Evolutionary conservation across 2,888 invertebrate species (phyloP).

Genomic region (Julus scanicus): DNA sequence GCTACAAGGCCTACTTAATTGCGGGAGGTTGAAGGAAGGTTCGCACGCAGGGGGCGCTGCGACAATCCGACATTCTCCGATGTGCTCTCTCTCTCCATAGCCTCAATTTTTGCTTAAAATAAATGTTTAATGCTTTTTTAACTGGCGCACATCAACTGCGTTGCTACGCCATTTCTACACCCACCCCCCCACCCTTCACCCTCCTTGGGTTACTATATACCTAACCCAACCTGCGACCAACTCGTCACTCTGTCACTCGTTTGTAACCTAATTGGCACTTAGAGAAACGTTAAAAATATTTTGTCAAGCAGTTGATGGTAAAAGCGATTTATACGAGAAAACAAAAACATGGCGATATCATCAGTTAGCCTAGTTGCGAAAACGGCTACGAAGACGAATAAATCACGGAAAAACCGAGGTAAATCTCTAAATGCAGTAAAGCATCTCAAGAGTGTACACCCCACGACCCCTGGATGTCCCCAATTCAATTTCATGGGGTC

Average conservation of each 20-base stretch:
- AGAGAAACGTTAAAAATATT: constrained; percentile 21
- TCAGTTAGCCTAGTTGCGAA: background rate
- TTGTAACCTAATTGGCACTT: constrained; percentile 21
- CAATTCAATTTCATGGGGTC: too few relatives aligned
- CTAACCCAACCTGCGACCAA: background rate
- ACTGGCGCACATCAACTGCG: constrained; percentile 1
- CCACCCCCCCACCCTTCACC: too few relatives aligned
- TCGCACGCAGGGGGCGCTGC: background rate
- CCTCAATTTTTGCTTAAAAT: background rate
- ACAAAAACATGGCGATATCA: background rate
- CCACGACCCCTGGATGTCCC: too few relatives aligned
- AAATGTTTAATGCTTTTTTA: background rate
- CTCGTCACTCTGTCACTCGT: constrained; percentile 8
- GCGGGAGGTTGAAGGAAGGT: too few relatives aligned
- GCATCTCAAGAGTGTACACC: too few relatives aligned
- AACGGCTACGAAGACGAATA: background rate
- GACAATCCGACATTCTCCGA: too few relatives aligned
- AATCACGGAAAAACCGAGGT: background rate
- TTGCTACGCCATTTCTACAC: too few relatives aligned
- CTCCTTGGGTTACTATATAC: too few relatives aligned
- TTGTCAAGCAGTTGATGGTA: background rate
- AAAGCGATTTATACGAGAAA: background rate
- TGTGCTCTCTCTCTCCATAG: background rate
- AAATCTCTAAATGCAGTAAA: too few relatives aligned
- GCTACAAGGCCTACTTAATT: background rate